Evolutionary conservation across 2,797 vertebrate genomes (phyloP).

Genomic region (Xenentodon cancila): DNA sequence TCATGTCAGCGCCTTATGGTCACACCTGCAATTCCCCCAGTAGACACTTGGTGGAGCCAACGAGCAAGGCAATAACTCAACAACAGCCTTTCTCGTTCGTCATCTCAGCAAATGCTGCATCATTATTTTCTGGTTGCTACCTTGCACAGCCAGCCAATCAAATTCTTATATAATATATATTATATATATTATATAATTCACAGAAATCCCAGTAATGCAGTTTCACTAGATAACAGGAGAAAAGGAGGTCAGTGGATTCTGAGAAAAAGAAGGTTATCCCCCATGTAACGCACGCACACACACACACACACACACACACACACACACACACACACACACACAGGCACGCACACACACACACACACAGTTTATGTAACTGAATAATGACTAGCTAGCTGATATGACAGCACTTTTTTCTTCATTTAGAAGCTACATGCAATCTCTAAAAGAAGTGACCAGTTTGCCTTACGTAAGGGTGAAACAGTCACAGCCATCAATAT

Average conservation of each 20-base stretch:
- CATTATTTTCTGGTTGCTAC: constrained; percentile 14
- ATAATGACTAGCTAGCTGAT: constrained; percentile 6
- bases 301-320: too few relatives aligned
- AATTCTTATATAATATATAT: too few relatives aligned
- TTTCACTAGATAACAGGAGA: constrained; percentile 27
- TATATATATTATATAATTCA: constrained; percentile 25
- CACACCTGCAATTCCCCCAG: constrained; percentile 24
- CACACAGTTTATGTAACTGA: background rate
- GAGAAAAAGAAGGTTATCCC: constrained; percentile 8
- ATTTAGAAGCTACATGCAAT: background rate
- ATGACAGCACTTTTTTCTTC: background rate
- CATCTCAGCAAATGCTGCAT: constrained; percentile 8
- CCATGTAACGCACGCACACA: background rate
- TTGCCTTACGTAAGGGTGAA: constrained; percentile 49
- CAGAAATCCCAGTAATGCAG: constrained; percentile 12
- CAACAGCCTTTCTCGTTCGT: background rate
- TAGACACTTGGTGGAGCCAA: constrained; percentile 49
- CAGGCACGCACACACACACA: background rate
- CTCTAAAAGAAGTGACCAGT: constrained; percentile 35
- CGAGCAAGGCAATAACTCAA: background rate
- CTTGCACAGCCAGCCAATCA: background rate
- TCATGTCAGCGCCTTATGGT: background rate
- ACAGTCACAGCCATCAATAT: constrained; percentile 59
- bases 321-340: background rate
- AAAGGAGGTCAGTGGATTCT: constrained; percentile 12